These are phyloP conservation scores for Ciona savignyi DNA, from an alignment of 23 tunicate genomes.

Conservation along the genomic window DNA sequence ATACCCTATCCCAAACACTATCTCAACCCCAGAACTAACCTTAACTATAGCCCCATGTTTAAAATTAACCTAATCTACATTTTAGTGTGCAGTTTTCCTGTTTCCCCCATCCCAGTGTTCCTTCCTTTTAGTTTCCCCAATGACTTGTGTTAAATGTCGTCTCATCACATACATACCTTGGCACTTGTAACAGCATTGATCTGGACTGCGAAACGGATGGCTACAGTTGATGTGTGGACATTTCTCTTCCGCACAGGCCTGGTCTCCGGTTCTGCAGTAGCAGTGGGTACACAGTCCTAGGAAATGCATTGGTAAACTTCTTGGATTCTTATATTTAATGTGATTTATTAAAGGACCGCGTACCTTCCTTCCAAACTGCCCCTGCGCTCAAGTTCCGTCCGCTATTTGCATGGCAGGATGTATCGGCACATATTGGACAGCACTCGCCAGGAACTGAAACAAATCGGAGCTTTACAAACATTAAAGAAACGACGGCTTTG, in stretches of 20 bases:
- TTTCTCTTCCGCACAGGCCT: slow-evolving; percentile 68
- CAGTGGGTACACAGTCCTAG: slow-evolving; percentile 71
- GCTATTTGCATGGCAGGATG: slow-evolving; percentile 51
- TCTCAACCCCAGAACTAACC: too few relatives aligned
- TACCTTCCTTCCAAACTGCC: slow-evolving; percentile 93
- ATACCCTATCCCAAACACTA: too few relatives aligned
- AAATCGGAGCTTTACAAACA: too few relatives aligned
- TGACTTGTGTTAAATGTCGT: too few relatives aligned
- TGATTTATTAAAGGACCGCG: neutral
- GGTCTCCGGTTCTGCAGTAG: slow-evolving; percentile 78
- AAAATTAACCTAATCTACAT: too few relatives aligned
- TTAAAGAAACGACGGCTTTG: too few relatives aligned
- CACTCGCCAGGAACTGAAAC: slow-evolving; percentile 84
- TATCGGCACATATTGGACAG: slow-evolving; percentile 79
- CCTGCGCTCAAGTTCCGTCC: slow-evolving; percentile 55
- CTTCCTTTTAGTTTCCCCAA: too few relatives aligned
- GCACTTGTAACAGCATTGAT: slow-evolving; percentile 65
- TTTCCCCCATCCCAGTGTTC: too few relatives aligned
- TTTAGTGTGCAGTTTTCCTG: too few relatives aligned
- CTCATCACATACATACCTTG: slow-evolving; percentile 28
- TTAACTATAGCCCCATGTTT: too few relatives aligned
- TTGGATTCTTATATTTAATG: too few relatives aligned
- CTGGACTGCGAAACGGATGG: slow-evolving; percentile 32
- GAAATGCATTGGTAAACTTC: too few relatives aligned
- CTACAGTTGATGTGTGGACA: slow-evolving; percentile 89